Evolutionary conservation across 2,888 invertebrate genomes (phyloP).

Genomic region (Lycocerus yunnanus): DNA sequence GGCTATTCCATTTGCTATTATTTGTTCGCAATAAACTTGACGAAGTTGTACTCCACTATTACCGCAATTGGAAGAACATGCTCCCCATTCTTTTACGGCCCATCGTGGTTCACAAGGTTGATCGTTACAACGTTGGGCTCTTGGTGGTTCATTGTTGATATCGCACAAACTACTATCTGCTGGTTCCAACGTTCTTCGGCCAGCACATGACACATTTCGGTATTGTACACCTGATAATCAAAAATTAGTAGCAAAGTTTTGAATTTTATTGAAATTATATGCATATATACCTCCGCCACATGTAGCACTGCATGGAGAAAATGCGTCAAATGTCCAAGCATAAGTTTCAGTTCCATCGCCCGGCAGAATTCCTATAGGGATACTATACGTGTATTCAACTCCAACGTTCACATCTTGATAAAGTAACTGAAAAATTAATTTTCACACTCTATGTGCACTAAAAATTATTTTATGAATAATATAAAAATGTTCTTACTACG

Average conservation of each 20-base stretch:
- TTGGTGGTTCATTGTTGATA: constrained; percentile 70
- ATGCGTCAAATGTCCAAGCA: constrained; percentile 81
- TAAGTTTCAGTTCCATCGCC: constrained; percentile 74
- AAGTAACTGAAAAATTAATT: constrained; percentile 63
- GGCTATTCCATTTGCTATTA: constrained; percentile 71
- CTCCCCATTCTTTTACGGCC: constrained; percentile 77
- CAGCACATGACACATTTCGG: constrained; percentile 80
- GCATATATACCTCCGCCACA: constrained; percentile 84
- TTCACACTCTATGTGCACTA: neutral
- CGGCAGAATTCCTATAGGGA: constrained; percentile 73
- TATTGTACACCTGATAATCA: constrained; percentile 68
- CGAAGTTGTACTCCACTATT: constrained; percentile 72
- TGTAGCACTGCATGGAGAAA: constrained; percentile 78
- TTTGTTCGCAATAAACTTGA: constrained; percentile 79
- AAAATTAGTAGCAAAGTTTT: neutral
- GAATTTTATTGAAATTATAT: neutral
- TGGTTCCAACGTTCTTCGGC: constrained; percentile 69
- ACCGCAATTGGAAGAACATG: constrained; percentile 84
- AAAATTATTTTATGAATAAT: constrained; percentile 7
- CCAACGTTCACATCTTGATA: constrained; percentile 85
- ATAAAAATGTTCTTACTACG: constrained; percentile 44
- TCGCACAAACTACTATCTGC: constrained; percentile 83
- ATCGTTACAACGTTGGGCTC: constrained; percentile 72
- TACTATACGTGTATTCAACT: constrained; percentile 87
- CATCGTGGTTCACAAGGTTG: constrained; percentile 82